These are phyloP conservation scores for Catharus ustulatus DNA, from an alignment of 2,797 vertebrate species.

Conservation along the genomic window DNA sequence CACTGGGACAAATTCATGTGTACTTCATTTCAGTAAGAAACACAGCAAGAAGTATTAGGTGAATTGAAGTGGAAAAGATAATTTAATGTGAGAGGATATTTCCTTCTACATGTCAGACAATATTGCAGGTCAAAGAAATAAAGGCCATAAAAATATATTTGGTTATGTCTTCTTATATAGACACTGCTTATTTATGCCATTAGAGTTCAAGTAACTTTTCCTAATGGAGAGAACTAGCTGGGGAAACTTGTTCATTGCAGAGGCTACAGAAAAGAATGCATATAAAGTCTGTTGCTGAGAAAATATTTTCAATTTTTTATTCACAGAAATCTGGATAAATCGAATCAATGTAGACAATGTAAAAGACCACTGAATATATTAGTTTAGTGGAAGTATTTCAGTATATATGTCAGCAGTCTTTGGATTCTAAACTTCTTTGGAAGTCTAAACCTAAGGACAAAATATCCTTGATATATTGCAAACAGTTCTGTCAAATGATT, in stretches of 20 bases:
- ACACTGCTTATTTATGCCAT: background rate
- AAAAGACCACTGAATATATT: background rate
- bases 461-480: background rate
- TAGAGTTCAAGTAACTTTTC: background rate
- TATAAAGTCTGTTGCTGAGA: background rate
- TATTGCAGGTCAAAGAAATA: background rate
- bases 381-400: background rate
- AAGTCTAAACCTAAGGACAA: background rate
- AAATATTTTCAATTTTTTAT: conserved; percentile 6
- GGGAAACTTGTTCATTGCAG: background rate
- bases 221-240: background rate
- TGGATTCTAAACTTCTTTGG: background rate
- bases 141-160: background rate
- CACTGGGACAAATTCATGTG: background rate
- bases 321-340: background rate
- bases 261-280: background rate
- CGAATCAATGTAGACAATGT: background rate
- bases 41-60: background rate
- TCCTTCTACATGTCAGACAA: background rate
- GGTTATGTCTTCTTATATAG: background rate
- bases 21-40: background rate
- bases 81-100: background rate
- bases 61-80: background rate
- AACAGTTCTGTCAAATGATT: background rate
- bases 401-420: background rate